Evolutionary conservation across 2,113 vertebrate genomes (phyloP).

Genomic region (Prochilodus magdalenae): DNA sequence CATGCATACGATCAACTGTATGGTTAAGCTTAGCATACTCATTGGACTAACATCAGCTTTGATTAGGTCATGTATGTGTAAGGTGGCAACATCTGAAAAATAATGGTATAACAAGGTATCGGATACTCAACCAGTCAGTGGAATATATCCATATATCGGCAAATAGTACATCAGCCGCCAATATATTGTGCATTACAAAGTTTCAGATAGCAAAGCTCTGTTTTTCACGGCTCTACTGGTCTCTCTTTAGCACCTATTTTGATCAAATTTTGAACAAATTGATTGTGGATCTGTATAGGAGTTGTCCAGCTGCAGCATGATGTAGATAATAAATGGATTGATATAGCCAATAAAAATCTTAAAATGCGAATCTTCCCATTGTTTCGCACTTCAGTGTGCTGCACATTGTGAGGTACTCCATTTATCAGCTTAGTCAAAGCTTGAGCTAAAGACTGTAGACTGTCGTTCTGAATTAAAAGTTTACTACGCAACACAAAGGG

Average conservation of each 20-base stretch:
- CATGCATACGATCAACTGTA: too few relatives aligned
- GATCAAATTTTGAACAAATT: too few relatives aligned
- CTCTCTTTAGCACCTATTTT: not conserved
- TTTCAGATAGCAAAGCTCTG: constrained; percentile 12
- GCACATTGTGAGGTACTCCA: not conserved
- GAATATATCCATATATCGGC: too few relatives aligned
- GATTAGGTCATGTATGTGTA: too few relatives aligned
- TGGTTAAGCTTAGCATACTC: too few relatives aligned
- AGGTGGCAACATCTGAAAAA: too few relatives aligned
- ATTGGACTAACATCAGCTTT: too few relatives aligned
- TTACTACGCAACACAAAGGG: constrained; percentile 9
- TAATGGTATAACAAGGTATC: too few relatives aligned
- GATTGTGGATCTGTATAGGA: too few relatives aligned
- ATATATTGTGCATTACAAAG: too few relatives aligned
- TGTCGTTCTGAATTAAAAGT: not conserved
- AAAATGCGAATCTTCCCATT: not conserved
- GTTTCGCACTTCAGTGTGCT: not conserved
- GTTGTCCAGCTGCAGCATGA: not conserved
- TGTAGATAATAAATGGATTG: not conserved
- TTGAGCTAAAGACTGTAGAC: constrained; percentile 2
- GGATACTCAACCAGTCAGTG: too few relatives aligned
- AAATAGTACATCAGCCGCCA: too few relatives aligned
- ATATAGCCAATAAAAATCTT: not conserved
- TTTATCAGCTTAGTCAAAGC: not conserved
- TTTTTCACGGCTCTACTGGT: not conserved